Percentiles rank a stretch among this genome's conserved stretches.
These are phyloP conservation scores for Tupaia chinensis DNA, from an alignment of 2,113 vertebrate genomes.

Conservation along the genomic window DNA sequence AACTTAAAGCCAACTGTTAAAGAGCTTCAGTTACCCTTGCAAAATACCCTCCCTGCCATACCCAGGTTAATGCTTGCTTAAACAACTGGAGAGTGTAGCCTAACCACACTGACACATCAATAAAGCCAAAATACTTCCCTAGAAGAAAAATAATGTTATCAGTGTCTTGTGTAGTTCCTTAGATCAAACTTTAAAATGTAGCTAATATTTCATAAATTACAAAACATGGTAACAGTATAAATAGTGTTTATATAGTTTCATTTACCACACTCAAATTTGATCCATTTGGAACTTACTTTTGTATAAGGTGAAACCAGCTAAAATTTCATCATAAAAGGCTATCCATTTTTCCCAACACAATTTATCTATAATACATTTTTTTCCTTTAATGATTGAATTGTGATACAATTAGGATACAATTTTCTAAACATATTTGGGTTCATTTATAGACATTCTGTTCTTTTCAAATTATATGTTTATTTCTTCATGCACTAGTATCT, in stretches of 20 bases:
- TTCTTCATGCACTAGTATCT: not conserved
- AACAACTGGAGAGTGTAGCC: not conserved
- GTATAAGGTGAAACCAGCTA: not conserved
- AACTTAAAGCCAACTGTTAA: not conserved
- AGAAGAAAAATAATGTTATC: not conserved
- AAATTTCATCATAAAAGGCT: not conserved
- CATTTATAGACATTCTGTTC: not conserved
- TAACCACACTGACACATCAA: not conserved
- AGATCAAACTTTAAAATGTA: not conserved
- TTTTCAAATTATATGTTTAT: not conserved
- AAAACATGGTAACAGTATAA: not conserved
- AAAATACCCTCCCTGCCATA: not conserved
- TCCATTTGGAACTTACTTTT: not conserved
- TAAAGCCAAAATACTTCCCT: not conserved
- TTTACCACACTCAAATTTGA: not conserved
- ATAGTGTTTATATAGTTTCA: not conserved
- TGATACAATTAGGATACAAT: not conserved
- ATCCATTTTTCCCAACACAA: not conserved
- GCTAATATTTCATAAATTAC: not conserved
- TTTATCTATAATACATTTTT: not conserved
- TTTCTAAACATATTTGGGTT: not conserved
- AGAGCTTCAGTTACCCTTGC: not conserved
- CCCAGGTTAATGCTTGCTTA: not conserved
- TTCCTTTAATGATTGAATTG: not conserved
- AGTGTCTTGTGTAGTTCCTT: not conserved